Evolutionary conservation across 1,140 invertebrate genomes (phyloP).

Genomic region (Macrocentrus cingulum): DNA sequence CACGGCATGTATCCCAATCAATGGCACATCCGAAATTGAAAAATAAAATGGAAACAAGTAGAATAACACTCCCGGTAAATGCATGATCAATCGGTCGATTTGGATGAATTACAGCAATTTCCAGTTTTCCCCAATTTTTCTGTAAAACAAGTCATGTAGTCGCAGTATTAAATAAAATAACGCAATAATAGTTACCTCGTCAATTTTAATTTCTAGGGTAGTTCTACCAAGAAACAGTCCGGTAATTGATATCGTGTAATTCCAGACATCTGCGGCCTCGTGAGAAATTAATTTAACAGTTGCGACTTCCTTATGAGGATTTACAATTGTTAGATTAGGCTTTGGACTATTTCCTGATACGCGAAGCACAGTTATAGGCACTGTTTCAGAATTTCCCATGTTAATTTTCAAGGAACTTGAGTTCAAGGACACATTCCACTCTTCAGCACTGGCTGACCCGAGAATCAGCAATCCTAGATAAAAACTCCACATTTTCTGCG

Average conservation of each 20-base stretch:
- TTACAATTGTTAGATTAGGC: background rate
- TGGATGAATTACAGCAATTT: conserved; percentile 66
- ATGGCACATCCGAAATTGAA: conserved; percentile 94
- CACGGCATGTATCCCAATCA: conserved; percentile 72
- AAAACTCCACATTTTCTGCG: conserved; percentile 18
- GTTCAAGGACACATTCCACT: conserved; percentile 5
- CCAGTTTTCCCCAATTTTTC: conserved; percentile 40
- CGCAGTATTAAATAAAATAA: conserved; percentile 12
- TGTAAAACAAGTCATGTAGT: too few relatives aligned
- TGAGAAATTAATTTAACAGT: conserved; percentile 15
- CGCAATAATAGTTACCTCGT: conserved; percentile 29
- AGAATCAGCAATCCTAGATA: conserved; percentile 8
- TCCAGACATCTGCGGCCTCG: conserved; percentile 37
- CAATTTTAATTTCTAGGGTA: conserved; percentile 12
- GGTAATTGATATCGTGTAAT: conserved; percentile 58
- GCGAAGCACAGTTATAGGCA: conserved; percentile 8
- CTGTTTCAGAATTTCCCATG: conserved; percentile 11
- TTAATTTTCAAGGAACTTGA: conserved; percentile 4
- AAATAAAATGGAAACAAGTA: conserved; percentile 82
- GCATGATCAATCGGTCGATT: conserved; percentile 70
- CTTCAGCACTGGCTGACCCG: background rate
- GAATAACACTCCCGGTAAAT: conserved; percentile 76
- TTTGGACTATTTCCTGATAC: background rate
- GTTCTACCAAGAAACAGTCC: conserved; percentile 68
- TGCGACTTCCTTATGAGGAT: conserved; percentile 24